Evolutionary conservation across 2,888 invertebrate genomes (phyloP), one percentile per base, ranked within the genome.

Genomic region (Blera fallax): DNA sequence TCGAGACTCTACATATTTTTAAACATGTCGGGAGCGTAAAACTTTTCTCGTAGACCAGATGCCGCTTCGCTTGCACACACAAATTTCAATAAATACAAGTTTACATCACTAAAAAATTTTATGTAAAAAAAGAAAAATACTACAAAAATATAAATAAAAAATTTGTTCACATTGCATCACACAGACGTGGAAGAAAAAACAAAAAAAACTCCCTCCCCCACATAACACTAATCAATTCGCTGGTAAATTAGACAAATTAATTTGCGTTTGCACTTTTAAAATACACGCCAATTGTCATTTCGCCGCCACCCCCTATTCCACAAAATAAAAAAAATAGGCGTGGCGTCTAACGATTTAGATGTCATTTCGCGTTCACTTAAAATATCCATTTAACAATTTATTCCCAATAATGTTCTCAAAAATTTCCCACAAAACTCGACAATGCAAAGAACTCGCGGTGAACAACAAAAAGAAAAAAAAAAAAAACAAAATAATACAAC

Each of bases 401-500:
- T 29, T 54, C 27, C 40, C 52, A 54, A 54, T 7, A 69, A 10
- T 24, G 8, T 54, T 50, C n/a, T 21, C 48, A 21, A 21, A 37
- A 73, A 62, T 50, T 14, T 40, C 73, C 60, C 29, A 62, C 58
- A 50, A 40, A 62, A 50, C 21, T 54, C 43, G 14, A 56, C 14
- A 77, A 74, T 73, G 58, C 37, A 10, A 64, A 45, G 56, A 83
- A 79, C 64, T 65, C 73, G 64, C 64, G 69, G 34, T 64, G 58
- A 79, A 74, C 56, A 74, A 62, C 60, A 69, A 89, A 87, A 87
- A 84, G 50, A 77, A 89, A 69, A 67, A 67, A 69, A 67, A 67
- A 60, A 65, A 45, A 50, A 67, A 84, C 62, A 56, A 77, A 70
- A 79, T 84, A 84, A 81, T 76, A 81, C 72, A 77, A 67, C 72